These are phyloP conservation scores for Diaphora mendica DNA, from an alignment of 2,888 invertebrate genomes.

Conservation along the genomic window DNA sequence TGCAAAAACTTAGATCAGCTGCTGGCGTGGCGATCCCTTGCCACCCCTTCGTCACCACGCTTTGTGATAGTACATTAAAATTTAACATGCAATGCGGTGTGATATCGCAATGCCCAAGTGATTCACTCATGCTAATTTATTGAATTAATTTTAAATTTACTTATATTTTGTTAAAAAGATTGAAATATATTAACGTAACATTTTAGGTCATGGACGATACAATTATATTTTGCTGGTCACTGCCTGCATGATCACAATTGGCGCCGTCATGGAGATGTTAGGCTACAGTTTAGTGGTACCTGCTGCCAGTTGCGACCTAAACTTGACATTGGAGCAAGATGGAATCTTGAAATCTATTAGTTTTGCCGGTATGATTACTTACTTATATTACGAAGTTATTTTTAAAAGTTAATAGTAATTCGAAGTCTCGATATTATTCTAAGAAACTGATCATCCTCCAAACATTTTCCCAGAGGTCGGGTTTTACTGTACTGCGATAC, in stretches of 20 bases:
- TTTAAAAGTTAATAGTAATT: neutral
- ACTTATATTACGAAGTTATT: neutral
- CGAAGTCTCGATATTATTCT: neutral
- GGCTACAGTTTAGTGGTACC: slow-evolving; percentile 52
- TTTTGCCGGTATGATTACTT: slow-evolving; percentile 47
- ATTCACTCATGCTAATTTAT: too few relatives aligned
- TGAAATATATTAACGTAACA: neutral
- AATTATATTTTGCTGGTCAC: slow-evolving; percentile 44
- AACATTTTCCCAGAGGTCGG: neutral
- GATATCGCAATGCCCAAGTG: too few relatives aligned
- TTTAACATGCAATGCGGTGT: too few relatives aligned
- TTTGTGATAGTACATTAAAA: too few relatives aligned
- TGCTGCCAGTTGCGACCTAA: slow-evolving; percentile 51
- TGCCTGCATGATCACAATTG: slow-evolving; percentile 46
- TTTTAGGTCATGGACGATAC: slow-evolving; percentile 51
- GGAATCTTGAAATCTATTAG: slow-evolving; percentile 51
- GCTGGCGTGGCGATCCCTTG: too few relatives aligned
- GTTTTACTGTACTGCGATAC: neutral
- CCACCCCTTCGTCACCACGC: too few relatives aligned
- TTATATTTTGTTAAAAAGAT: too few relatives aligned
- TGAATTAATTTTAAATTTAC: too few relatives aligned
- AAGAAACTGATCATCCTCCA: neutral
- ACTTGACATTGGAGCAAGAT: slow-evolving; percentile 44
- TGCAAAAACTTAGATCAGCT: too few relatives aligned
- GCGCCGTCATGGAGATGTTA: slow-evolving; percentile 50